Conservation (phyloP, 2,888 invertebrate species). For the Rapana venosa region DNA sequence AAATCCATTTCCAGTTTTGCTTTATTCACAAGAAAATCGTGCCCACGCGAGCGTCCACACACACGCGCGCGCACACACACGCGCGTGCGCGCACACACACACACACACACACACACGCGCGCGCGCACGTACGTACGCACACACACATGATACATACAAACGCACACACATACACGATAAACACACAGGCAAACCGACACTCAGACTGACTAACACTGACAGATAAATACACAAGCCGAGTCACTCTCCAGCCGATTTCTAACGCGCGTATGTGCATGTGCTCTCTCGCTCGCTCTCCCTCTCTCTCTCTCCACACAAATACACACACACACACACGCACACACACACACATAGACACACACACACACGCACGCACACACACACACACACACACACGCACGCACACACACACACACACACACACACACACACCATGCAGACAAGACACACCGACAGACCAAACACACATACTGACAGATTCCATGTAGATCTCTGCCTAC, state of each 20-base stretch:
- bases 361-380: background rate
- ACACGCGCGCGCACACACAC: too few relatives aligned
- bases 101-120: too few relatives aligned
- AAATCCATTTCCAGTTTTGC: too few relatives aligned
- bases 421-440: background rate
- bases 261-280: too few relatives aligned
- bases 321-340: background rate
- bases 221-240: background rate
- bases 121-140: too few relatives aligned
- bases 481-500: background rate
- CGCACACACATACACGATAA: too few relatives aligned
- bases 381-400: background rate
- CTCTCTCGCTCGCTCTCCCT: background rate
- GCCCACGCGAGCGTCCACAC: too few relatives aligned
- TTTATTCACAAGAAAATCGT: too few relatives aligned
- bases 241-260: too few relatives aligned
- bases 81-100: too few relatives aligned
- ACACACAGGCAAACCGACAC: background rate
- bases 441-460: background rate
- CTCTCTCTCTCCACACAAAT: background rate
- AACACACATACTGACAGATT: background rate
- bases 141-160: too few relatives aligned
- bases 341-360: background rate
- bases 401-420: background rate
- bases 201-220: background rate